Evolutionary conservation across 2,797 vertebrate species (phyloP), one percentile per base, ranked within the genome.

Genomic region (Phaenicophaeus curvirostris): DNA sequence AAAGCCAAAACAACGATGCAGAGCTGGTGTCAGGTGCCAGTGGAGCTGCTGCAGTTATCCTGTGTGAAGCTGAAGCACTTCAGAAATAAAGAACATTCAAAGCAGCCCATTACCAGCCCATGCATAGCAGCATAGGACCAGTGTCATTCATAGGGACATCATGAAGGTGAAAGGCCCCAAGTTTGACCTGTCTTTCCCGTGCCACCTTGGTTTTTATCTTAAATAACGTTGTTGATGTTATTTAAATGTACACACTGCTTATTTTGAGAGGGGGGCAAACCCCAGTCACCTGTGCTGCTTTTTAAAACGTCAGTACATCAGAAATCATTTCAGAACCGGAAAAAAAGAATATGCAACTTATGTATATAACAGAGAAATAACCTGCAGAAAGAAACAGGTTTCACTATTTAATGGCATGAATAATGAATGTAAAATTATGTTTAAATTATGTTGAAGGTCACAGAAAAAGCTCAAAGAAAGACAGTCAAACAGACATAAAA

Each of bases 371-470:
- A 35, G 25, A 84, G 50, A 65, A 89, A 87, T 58, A 76, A 87
- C 80, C 65, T 78, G 66, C 85, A 84, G 41, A 78, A 82, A 78
- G 46, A 61, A 92, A 77, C 8, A 24, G 54, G 65, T 39, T 74
- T 65, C 65, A 17, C 37, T 75, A 75, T 62, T 88, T 85, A 93
- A 92, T 87, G 59, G 73, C 72, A 92, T 62, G 92, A 91, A 88
- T 94, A 96, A 95, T 95, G 77, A 92, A 72, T 97, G 87, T 15
- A 69, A 92, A 96, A 85, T 77, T 94, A 91, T 46, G 77, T 87
- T 93, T 93, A 94, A 96, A 93, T 94, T 92, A 93, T 48, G 46
- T 65, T 93, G 94, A 96, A 96, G 93, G 95, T 96, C 95, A 92
- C 13, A 62, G 87, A 72, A 89, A 92, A 94, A 95, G 50, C 63